Conservation (phyloP, 2,113 vertebrate genomes). For the Prietella phreatophila region DNA sequence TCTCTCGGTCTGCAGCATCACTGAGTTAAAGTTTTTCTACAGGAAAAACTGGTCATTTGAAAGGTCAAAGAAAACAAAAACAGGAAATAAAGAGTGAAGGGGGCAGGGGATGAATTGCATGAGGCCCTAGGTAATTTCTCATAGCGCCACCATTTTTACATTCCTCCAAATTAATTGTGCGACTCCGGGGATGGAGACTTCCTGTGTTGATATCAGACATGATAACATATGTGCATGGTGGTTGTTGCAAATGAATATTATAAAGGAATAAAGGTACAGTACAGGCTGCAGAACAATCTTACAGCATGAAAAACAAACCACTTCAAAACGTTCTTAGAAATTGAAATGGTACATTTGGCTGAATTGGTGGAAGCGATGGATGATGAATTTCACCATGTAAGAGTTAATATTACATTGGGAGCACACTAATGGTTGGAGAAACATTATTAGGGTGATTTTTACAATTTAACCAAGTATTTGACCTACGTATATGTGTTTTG, state of each 20-base stretch:
- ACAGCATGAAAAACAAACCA: not conserved
- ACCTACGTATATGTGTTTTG: not conserved
- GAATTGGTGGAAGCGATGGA: not conserved
- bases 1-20: not conserved
- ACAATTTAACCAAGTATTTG: not conserved
- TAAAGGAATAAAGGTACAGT: not conserved
- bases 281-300: not conserved
- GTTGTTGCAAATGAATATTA: conserved; percentile 13
- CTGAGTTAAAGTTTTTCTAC: not conserved
- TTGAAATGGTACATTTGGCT: not conserved
- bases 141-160: conserved; percentile 26
- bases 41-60: not conserved
- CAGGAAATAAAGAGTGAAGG: not conserved
- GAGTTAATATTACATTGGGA: not conserved
- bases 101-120: conserved; percentile 8
- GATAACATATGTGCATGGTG: conserved; percentile 23
- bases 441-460: not conserved
- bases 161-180: conserved; percentile 37
- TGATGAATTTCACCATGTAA: not conserved
- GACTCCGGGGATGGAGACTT: conserved; percentile 5
- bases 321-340: conserved; percentile 16
- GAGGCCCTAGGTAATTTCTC: not conserved
- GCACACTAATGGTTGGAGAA: not conserved
- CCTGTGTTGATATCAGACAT: conserved; percentile 21
- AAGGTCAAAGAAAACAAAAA: not conserved